Base-by-base conservation (phyloP, 2,888 invertebrate species). In the Drosophila rubida region DNA sequence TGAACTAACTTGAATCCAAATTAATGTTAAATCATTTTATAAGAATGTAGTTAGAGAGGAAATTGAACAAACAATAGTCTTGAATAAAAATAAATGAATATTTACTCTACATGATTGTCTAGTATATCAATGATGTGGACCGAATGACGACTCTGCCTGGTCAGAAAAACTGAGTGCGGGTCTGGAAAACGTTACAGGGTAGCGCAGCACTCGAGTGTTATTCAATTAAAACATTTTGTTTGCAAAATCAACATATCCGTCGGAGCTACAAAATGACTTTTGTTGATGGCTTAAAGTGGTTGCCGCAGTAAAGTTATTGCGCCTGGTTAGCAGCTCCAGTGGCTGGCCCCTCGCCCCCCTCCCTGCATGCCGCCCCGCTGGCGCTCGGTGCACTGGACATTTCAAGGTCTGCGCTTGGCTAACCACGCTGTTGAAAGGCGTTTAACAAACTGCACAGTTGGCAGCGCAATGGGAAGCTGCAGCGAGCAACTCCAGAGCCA, bases 341-440 rank as follows among this genome's bases (percentile, higher is more conserved):
- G 39, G 35, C 49, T 54, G n/a, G 13, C n/a, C 27, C 7, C 32
- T 19, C 23, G 46, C 44, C 27, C 46, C 11, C 37, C 22, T 27
- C 48, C 13, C 25, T 14, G n/a, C n/a, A n/a, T n/a, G n/a, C n/a
- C n/a, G n/a, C n/a, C n/a, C n/a, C n/a, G n/a, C n/a, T 45, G 57
- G 14, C 9, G 50, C 25, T 76, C 35, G 69, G 53, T 62, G 71
- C 27, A 44, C n/a, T 67, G 57, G 48, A 68, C 69, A 78, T 84
- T 82, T 87, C 87, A 82, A 82, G 82, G 82, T 82, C 87, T 87
- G 79, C 68, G 70, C 75, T 69, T 75, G 83, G 81, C 84, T 79
- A 80, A 85, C 85, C 85, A 72, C 70, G 75, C 79, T 78, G 84
- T 88, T 88, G 79, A 87, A 88, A 87, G 84, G 79, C 88, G 68